A percentile compares a stretch with the other conserved stretches of the same genome.
phyloP scores from a whole-genome alignment of 2,888 invertebrate genomes.

The Plusia festucae region DNA sequence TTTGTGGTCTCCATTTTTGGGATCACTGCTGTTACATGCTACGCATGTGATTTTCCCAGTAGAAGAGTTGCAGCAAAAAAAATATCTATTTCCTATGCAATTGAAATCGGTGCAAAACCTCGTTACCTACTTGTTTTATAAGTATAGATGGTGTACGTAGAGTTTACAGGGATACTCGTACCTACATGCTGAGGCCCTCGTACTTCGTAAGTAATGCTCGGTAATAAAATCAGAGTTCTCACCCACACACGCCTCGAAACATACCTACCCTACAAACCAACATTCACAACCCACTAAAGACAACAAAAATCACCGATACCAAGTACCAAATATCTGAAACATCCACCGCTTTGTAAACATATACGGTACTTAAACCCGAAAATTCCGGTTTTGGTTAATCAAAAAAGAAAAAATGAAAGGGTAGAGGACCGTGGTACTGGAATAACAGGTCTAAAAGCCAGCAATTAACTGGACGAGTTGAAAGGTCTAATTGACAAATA shows the following conservation, averaged over 20 bases:
- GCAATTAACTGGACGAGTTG: conserved; percentile 66
- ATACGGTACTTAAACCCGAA: conserved; percentile 27
- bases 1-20: no score
- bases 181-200: not conserved
- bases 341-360: conserved; percentile 10
- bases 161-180: no score
- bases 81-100: no score
- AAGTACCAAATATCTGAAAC: not conserved
- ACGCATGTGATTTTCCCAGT: no score
- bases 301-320: not conserved
- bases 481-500: conserved; percentile 72
- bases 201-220: not conserved
- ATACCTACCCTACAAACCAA: not conserved
- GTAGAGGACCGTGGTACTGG: conserved; percentile 57
- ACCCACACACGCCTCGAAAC: not conserved
- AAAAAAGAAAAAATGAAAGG: conserved; percentile 51
- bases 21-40: no score
- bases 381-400: conserved; percentile 44
- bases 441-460: conserved; percentile 61
- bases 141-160: not conserved
- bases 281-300: not conserved
- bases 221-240: no score
- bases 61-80: no score
- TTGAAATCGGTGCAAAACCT: not conserved
- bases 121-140: not conserved